Evolutionary conservation across 2,888 invertebrate genomes (phyloP).

Genomic region (Trichogramma evanescens): DNA sequence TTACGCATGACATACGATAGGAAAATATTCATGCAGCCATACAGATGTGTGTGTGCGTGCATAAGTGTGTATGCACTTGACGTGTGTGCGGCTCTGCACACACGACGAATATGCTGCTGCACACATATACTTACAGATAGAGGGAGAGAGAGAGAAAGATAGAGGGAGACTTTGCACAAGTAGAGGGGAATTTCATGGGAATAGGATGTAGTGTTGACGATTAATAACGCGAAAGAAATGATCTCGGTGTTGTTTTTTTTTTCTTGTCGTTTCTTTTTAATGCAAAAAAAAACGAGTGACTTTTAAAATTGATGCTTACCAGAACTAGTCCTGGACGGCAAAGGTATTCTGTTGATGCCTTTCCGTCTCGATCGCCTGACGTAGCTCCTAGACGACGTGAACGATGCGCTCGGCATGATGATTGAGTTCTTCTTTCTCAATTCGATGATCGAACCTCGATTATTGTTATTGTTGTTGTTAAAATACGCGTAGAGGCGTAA

Average conservation of each 20-base stretch:
- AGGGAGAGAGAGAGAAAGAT: constrained; percentile 18
- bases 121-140: not conserved
- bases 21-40: constrained; percentile 20
- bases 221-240: too few relatives aligned
- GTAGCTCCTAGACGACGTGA: constrained; percentile 87
- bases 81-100: constrained; percentile 1
- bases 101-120: constrained; percentile 9
- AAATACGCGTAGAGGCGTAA: too few relatives aligned
- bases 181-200: not conserved
- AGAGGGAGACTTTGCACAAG: constrained; percentile 12
- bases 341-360: constrained; percentile 79
- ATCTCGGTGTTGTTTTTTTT: too few relatives aligned
- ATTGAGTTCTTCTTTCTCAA: not conserved
- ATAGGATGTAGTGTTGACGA: too few relatives aligned
- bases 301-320: constrained; percentile 52
- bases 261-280: not conserved
- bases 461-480: too few relatives aligned
- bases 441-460: not conserved
- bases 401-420: constrained; percentile 92
- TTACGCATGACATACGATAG: not conserved
- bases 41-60: constrained; percentile 10
- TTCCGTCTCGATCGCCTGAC: constrained; percentile 86
- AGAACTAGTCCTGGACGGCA: constrained; percentile 74
- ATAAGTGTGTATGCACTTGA: constrained; percentile 5
- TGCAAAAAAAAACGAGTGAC: constrained; percentile 14